Percentiles rank a stretch among this genome's conserved stretches.
These are phyloP conservation scores for Peromyscus maniculatus DNA, from an alignment of 2,113 vertebrate species.

Conservation along the genomic window DNA sequence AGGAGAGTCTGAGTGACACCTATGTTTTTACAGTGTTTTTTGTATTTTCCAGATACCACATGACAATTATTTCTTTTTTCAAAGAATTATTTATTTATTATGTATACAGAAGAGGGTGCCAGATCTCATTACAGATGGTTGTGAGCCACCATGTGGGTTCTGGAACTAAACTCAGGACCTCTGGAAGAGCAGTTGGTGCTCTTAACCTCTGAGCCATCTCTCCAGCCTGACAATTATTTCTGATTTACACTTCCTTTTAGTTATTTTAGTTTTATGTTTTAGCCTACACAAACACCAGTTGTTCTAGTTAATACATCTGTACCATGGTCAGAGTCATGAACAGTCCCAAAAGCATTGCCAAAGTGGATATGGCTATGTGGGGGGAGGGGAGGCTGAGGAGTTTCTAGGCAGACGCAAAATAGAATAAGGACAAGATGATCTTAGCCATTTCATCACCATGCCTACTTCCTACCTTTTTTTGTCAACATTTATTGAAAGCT, in stretches of 20 bases:
- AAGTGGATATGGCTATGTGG: background rate
- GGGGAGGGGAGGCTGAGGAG: background rate
- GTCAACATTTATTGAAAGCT: background rate
- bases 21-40: background rate
- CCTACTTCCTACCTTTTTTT: background rate
- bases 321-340: background rate
- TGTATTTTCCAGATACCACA: background rate
- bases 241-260: background rate
- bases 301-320: background rate
- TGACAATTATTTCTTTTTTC: background rate
- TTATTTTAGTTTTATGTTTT: background rate
- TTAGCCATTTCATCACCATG: background rate
- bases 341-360: background rate
- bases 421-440: background rate
- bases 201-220: too few species aligned
- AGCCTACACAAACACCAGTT: background rate
- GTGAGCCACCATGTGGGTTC: too few species aligned
- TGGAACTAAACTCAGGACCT: too few species aligned
- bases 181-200: too few species aligned
- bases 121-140: too few species aligned
- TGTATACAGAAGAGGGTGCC: too few species aligned
- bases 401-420: background rate
- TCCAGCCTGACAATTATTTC: background rate
- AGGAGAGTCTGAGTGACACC: background rate
- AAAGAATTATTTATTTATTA: too few species aligned